Evolutionary conservation across 2,888 invertebrate species (phyloP).

Genomic region (Geotrupes spiniger): DNA sequence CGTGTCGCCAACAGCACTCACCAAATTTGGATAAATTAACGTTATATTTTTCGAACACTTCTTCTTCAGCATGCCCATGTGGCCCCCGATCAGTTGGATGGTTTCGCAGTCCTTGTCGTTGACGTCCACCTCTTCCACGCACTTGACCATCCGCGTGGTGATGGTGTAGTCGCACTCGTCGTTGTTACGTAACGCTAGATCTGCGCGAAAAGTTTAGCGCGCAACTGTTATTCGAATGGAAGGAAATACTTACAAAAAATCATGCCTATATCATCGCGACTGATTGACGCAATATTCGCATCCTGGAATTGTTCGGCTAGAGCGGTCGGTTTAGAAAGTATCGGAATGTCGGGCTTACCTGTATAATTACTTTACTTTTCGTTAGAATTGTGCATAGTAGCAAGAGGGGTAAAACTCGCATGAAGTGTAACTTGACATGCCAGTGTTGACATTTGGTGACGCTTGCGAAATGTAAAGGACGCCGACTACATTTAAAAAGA

Average conservation of each 20-base stretch:
- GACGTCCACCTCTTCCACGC: constrained; percentile 37
- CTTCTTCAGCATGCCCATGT: constrained; percentile 41
- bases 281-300: constrained; percentile 33
- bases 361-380: constrained; percentile 29
- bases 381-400: constrained; percentile 26
- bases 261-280: constrained; percentile 38
- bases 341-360: constrained; percentile 22
- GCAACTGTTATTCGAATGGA: not conserved
- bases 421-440: constrained; percentile 32
- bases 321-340: not conserved
- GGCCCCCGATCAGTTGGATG: constrained; percentile 45
- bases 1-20: constrained; percentile 30
- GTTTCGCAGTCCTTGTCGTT: constrained; percentile 38
- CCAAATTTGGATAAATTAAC: constrained; percentile 47
- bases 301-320: constrained; percentile 29
- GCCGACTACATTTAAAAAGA: not conserved
- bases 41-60: constrained; percentile 41
- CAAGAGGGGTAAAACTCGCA: constrained; percentile 33
- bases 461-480: not conserved
- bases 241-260: constrained; percentile 37
- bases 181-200: constrained; percentile 31
- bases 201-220: constrained; percentile 17
- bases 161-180: constrained; percentile 32
- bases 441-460: constrained; percentile 25
- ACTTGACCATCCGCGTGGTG: constrained; percentile 40